Evolutionary conservation across 2,797 vertebrate species (phyloP).

Genomic region (Taenioides sp.): DNA sequence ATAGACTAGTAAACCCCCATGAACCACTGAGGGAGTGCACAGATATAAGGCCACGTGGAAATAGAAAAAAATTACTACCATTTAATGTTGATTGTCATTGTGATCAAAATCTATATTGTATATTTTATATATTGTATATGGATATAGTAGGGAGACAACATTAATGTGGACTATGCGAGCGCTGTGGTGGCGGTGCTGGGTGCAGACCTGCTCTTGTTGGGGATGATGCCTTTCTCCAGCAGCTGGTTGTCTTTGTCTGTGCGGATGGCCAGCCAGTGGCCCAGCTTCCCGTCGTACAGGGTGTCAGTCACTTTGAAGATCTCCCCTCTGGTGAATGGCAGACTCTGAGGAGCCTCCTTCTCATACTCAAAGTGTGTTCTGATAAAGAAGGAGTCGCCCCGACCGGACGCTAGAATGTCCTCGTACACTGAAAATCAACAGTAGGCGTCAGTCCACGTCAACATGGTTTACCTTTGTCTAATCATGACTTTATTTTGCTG

Average conservation of each 20-base stretch:
- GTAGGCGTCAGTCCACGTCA: not conserved
- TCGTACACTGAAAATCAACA: constrained; percentile 85
- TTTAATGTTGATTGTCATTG: too few species aligned
- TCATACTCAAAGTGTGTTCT: constrained; percentile 97
- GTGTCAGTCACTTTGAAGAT: constrained; percentile 96
- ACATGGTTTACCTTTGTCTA: not conserved
- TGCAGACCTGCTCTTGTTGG: constrained; percentile 92
- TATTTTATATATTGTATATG: too few species aligned
- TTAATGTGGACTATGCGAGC: too few species aligned
- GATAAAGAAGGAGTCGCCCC: constrained; percentile 97
- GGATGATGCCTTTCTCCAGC: constrained; percentile 93
- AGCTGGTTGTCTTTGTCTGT: constrained; percentile 85
- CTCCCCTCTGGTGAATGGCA: constrained; percentile 88
- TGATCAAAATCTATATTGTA: too few species aligned
- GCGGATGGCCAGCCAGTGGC: constrained; percentile 93
- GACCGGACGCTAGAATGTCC: constrained; percentile 91
- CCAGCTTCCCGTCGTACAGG: constrained; percentile 93
- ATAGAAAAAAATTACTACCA: too few species aligned
- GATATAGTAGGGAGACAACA: too few species aligned
- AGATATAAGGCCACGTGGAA: too few species aligned
- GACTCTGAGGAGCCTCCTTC: constrained; percentile 89
- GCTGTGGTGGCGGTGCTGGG: too few species aligned
- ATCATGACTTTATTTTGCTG: too few species aligned
- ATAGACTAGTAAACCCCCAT: too few species aligned
- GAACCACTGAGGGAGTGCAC: too few species aligned